Evolutionary conservation across 2,888 invertebrate genomes (phyloP), one percentile per base, ranked within the genome.

Genomic region (Alloplasta piceator): DNA sequence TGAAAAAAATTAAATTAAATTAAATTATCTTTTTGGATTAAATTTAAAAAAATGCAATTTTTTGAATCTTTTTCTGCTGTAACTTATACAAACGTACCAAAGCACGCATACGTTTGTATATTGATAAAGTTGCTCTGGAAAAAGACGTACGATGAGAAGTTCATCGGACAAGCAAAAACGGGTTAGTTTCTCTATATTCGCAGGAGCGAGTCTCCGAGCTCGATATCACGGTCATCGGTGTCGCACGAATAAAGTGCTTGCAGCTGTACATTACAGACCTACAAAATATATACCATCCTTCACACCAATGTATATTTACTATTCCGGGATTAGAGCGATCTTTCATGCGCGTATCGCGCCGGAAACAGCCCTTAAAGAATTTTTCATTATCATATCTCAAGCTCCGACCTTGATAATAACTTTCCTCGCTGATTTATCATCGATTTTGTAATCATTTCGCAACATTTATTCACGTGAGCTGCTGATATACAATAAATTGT

Each of bases 221-320:
- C 68, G 67, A 68, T 76, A 80, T 72, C 76, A 80, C 80, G 76
- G 63, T 80, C 72, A 67, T 80, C 71, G 67, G 76, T 72, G 76
- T 76, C 76, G 76, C 72, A 80, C 72, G 80, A 75, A 58, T 75
- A 75, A 26, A 74, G 60, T 71, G 16, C 74, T 66, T 26, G 26
- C 26, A 26, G 3, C 26, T 26, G 26, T 26, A 26, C 26, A 26
- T 26, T 26, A 26, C 26, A 26, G 26, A 2, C 26, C 60, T n/a
- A 14, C 52, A 68, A 36, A 58, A 5, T 38, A 38, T 38, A 26
- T 5, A 38, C 43, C 38, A 52, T 7, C 14, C 39, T 38, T 9
- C 41, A 67, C 16, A 60, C 60, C 39, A 55, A 55, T 70, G 39
- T 39, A 52, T 56, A 48, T 36, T 43, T 2, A 43, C 26, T 26